Percentiles rank a stretch among this genome's conserved stretches.
Evolutionary conservation across 2,797 vertebrate species (phyloP).

Genomic region (Pseudomugil tenellus): DNA sequence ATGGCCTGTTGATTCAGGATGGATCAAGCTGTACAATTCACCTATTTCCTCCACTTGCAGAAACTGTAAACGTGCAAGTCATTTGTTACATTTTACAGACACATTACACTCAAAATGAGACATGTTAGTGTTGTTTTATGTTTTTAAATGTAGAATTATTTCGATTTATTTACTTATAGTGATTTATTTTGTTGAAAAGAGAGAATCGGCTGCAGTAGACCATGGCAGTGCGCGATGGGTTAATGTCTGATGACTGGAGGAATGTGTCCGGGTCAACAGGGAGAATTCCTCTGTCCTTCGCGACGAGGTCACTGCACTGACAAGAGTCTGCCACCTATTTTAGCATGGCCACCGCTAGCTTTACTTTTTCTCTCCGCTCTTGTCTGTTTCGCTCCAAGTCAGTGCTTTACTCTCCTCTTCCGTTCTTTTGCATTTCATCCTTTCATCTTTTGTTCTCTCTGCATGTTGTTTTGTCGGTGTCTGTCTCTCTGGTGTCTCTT

Average conservation of each 20-base stretch:
- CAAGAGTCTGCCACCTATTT: constrained; percentile 76
- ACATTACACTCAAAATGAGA: constrained; percentile 15
- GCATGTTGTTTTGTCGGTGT: constrained; percentile 50
- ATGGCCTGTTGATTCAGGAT: constrained; percentile 47
- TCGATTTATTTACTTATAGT: background rate
- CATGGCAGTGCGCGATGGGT: constrained; percentile 59
- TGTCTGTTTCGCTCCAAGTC: constrained; percentile 47
- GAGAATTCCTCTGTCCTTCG: constrained; percentile 79
- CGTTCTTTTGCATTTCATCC: constrained; percentile 48
- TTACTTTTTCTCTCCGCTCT: constrained; percentile 38
- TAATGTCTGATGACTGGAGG: constrained; percentile 70
- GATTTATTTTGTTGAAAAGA: constrained; percentile 16
- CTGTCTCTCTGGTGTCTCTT: constrained; percentile 50
- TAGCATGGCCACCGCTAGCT: constrained; percentile 54
- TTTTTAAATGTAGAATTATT: background rate
- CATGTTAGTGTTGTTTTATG: constrained; percentile 2
- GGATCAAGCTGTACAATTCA: constrained; percentile 25
- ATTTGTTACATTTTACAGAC: constrained; percentile 27
- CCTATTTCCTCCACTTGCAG: constrained; percentile 32
- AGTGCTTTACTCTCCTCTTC: constrained; percentile 44
- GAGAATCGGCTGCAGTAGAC: constrained; percentile 43
- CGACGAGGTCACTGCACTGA: constrained; percentile 74
- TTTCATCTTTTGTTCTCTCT: constrained; percentile 66
- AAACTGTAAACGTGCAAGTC: constrained; percentile 32
- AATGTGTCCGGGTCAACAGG: constrained; percentile 73